A percentile compares a stretch with the other conserved stretches of the same genome.
Conservation (phyloP, 2,888 invertebrate genomes). For the Mythimna loreyi region DNA sequence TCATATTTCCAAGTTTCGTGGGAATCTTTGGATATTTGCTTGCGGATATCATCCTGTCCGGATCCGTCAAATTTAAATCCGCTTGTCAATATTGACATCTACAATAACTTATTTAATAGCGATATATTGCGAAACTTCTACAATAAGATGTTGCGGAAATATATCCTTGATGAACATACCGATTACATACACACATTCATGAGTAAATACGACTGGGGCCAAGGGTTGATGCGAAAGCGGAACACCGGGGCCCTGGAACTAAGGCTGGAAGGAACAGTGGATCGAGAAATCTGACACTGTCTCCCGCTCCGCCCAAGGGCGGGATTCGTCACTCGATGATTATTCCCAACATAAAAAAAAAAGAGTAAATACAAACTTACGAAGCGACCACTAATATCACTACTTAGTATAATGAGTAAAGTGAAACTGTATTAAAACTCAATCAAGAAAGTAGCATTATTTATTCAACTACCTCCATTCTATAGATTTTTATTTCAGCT, state of each 20-base stretch:
- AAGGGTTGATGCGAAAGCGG: too few species aligned
- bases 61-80: background rate
- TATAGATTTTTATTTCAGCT: slow-evolving; percentile 19
- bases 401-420: background rate
- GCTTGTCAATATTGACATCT: background rate
- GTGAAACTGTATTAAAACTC: slow-evolving; percentile 9
- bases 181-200: too few species aligned
- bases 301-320: too few species aligned
- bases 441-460: slow-evolving; percentile 35
- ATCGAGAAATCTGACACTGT: too few species aligned
- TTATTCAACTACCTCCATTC: slow-evolving; percentile 18
- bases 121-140: slow-evolving; percentile 3
- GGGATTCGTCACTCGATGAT: too few species aligned
- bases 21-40: background rate
- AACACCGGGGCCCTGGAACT: too few species aligned
- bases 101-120: slow-evolving; percentile 8
- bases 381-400: background rate
- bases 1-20: background rate
- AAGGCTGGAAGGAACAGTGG: too few species aligned
- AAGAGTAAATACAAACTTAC: background rate
- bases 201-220: too few species aligned
- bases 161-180: background rate
- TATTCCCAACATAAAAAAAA: too few species aligned
- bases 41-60: background rate
- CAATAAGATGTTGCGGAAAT: background rate